Percentiles rank a stretch among this genome's conserved stretches.
These are phyloP conservation scores for Ceuthmochares aereus DNA, from an alignment of 2,113 vertebrate species.

Conservation along the genomic window DNA sequence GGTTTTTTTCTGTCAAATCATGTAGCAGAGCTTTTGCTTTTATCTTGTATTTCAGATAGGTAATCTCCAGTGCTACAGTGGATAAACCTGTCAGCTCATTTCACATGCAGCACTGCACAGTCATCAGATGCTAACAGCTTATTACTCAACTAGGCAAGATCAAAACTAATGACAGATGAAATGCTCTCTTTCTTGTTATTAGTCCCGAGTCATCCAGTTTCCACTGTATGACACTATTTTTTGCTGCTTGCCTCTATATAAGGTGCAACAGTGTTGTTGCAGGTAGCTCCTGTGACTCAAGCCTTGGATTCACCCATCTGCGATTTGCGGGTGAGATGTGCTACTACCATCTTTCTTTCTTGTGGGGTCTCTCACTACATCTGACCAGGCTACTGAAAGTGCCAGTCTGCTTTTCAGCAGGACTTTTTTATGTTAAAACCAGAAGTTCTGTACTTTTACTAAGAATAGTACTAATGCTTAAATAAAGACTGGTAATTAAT, in stretches of 20 bases:
- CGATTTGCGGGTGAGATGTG: not conserved
- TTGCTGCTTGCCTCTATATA: not conserved
- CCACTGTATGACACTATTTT: not conserved
- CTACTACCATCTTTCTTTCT: not conserved
- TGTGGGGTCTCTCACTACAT: not conserved
- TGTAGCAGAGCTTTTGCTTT: not conserved
- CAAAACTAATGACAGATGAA: conserved; percentile 28
- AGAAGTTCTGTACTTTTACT: not conserved
- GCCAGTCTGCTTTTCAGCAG: not conserved
- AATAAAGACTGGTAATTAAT: not conserved
- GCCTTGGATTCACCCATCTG: not conserved
- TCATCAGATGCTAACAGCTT: not conserved
- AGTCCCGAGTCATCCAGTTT: conserved; percentile 25
- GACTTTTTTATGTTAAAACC: not conserved
- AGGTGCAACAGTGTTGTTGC: not conserved
- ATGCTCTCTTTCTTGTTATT: not conserved
- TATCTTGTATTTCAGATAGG: not conserved
- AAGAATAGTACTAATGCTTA: not conserved
- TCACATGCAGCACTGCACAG: not conserved
- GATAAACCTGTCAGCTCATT: conserved; percentile 12
- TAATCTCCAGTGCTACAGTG: not conserved
- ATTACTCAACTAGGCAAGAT: conserved; percentile 20
- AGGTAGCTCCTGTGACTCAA: conserved; percentile 22
- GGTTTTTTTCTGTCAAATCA: not conserved
- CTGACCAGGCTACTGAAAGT: not conserved